A percentile compares a stretch with the other conserved stretches of the same genome.
phyloP scores from a whole-genome alignment of 2,113 vertebrate genomes.

The Gorsachius goisagi region DNA sequence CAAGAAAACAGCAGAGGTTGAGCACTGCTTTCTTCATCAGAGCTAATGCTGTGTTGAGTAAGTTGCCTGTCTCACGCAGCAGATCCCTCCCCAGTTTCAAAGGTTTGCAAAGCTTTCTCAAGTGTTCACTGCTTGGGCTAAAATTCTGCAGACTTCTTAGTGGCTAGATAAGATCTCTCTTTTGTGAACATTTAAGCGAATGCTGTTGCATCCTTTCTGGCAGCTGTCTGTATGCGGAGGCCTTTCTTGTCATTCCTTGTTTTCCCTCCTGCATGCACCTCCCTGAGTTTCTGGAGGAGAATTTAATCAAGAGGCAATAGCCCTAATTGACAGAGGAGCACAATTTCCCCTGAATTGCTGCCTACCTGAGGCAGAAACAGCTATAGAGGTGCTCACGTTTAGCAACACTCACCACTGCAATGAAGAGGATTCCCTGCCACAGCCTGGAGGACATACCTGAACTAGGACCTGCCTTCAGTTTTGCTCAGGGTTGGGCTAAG shows the following conservation, averaged over 20 bases:
- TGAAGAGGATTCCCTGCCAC: not conserved
- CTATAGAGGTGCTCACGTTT: not conserved
- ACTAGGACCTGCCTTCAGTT: not conserved
- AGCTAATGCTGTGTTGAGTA: not conserved
- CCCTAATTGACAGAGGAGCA: not conserved
- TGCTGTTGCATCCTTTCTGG: not conserved
- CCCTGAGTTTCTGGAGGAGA: not conserved
- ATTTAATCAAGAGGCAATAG: not conserved
- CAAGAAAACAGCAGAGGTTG: not conserved
- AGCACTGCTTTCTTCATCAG: not conserved
- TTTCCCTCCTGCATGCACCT: not conserved
- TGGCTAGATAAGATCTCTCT: not conserved
- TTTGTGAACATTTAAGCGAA: not conserved
- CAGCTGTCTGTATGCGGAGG: not conserved
- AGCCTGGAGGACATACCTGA: not conserved
- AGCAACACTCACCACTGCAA: not conserved
- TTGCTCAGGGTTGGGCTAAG: not conserved
- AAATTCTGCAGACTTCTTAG: not conserved
- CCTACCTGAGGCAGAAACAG: not conserved
- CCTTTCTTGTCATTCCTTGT: not conserved
- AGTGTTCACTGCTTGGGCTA: not conserved
- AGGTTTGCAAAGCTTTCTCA: not conserved
- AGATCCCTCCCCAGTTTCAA: not conserved
- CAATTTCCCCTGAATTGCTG: not conserved
- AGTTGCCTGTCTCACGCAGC: not conserved